These are phyloP conservation scores for Salvelinus sp. DNA, from an alignment of 2,113 vertebrate genomes.

Conservation along the genomic window DNA sequence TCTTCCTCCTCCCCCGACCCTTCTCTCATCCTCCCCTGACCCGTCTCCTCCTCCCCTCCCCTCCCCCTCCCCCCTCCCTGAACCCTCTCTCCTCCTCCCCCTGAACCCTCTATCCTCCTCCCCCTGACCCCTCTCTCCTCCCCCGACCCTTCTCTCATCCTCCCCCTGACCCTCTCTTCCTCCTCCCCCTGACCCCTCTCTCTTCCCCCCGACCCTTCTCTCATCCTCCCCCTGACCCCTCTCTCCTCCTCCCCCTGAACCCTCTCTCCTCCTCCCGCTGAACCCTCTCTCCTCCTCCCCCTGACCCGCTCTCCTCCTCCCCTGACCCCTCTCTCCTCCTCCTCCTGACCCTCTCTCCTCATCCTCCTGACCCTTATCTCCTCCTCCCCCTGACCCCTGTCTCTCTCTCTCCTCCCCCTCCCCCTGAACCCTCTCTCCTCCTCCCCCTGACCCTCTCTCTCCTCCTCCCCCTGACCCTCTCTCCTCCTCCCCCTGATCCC, in stretches of 20 bases:
- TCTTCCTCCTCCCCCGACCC: too few relatives aligned
- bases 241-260: too few relatives aligned
- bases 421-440: slow-evolving; percentile 9
- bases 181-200: neutral
- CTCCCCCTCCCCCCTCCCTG: too few relatives aligned
- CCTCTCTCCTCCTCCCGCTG: too few relatives aligned
- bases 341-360: fast-evolving
- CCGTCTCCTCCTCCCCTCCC: too few relatives aligned
- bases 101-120: slow-evolving; percentile 2
- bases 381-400: too few relatives aligned
- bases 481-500: too few relatives aligned
- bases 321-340: too few relatives aligned
- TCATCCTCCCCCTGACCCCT: neutral
- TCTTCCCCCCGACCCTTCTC: too few relatives aligned
- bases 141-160: neutral
- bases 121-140: neutral
- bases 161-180: neutral
- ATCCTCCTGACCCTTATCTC: too few relatives aligned
- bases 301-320: too few relatives aligned
- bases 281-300: too few relatives aligned
- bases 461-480: neutral
- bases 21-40: neutral
- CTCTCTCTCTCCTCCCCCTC: neutral
- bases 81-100: neutral
- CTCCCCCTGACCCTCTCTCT: neutral